phyloP scores from a whole-genome alignment of 2,797 vertebrate species.

The Ammospiza maritima region DNA sequence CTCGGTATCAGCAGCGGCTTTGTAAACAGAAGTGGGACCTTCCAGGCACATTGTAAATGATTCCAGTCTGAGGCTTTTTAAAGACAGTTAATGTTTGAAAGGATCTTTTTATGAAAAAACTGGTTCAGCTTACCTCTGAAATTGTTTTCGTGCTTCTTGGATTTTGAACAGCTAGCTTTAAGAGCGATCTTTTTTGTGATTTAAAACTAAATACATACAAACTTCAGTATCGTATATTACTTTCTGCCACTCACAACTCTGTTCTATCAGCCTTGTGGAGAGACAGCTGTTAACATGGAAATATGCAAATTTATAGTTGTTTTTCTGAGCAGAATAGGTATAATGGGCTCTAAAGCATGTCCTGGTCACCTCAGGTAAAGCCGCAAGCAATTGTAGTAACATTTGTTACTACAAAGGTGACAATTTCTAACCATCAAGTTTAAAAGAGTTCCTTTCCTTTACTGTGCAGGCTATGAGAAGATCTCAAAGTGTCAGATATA shows the following conservation, averaged over 20 bases:
- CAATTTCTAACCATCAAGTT: not conserved
- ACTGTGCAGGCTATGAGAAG: not conserved
- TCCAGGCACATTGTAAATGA: not conserved
- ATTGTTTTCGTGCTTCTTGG: not conserved
- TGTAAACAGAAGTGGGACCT: constrained; percentile 9
- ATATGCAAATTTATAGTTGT: not conserved
- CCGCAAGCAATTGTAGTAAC: not conserved
- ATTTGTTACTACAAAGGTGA: not conserved
- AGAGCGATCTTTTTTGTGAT: not conserved
- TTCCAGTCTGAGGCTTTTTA: not conserved
- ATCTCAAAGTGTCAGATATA: not conserved
- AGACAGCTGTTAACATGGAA: not conserved
- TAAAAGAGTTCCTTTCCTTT: not conserved
- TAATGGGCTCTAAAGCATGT: not conserved
- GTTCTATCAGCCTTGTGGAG: not conserved
- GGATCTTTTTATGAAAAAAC: not conserved
- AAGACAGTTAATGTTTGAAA: not conserved
- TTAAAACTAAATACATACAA: not conserved
- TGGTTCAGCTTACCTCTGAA: not conserved
- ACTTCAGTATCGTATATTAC: not conserved
- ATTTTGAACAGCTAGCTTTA: constrained; percentile 12
- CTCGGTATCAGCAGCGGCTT: not conserved
- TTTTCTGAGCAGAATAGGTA: not conserved
- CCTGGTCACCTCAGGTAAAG: not conserved
- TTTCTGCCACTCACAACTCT: not conserved